A percentile compares a stretch with the other conserved stretches of the same genome.
phyloP scores from a whole-genome alignment of 2,113 vertebrate species.

The Cranoglanis bouderius region DNA sequence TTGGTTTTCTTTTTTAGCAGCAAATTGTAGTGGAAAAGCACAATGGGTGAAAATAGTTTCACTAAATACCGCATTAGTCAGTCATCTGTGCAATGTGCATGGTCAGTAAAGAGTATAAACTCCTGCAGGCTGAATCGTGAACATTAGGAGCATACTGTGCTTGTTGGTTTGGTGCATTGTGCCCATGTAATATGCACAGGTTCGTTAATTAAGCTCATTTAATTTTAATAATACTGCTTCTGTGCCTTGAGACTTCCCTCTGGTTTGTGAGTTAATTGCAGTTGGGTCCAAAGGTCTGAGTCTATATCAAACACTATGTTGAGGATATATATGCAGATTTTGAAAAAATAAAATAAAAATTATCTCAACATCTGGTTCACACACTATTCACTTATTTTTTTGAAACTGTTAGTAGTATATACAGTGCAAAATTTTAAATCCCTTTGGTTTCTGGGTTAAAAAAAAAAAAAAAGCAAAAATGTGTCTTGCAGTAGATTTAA shows the following conservation, averaged over 20 bases:
- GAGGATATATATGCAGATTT: neutral
- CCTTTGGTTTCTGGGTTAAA: neutral
- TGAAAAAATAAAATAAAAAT: neutral
- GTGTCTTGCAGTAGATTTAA: neutral
- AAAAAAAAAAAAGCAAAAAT: neutral
- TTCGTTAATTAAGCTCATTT: conserved; percentile 71
- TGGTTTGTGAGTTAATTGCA: conserved; percentile 1
- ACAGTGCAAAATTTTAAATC: neutral
- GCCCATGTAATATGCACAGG: conserved; percentile 72
- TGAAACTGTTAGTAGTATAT: neutral
- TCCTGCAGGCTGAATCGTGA: conserved; percentile 53
- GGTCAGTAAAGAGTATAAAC: conserved; percentile 55
- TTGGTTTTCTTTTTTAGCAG: conserved; percentile 5
- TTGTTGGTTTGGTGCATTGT: conserved; percentile 59
- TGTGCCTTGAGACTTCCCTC: conserved; percentile 65
- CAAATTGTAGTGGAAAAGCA: conserved; percentile 30
- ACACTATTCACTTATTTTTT: neutral
- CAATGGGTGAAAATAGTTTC: neutral
- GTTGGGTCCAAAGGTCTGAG: conserved; percentile 5
- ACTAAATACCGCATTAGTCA: conserved; percentile 39
- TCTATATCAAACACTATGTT: neutral
- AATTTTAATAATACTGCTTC: conserved; percentile 71
- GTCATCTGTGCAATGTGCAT: conserved; percentile 47
- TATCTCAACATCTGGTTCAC: neutral
- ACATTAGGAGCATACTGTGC: conserved; percentile 59